Base-by-base conservation (phyloP, 2,797 vertebrate species). In the Bovichtus variegatus region DNA sequence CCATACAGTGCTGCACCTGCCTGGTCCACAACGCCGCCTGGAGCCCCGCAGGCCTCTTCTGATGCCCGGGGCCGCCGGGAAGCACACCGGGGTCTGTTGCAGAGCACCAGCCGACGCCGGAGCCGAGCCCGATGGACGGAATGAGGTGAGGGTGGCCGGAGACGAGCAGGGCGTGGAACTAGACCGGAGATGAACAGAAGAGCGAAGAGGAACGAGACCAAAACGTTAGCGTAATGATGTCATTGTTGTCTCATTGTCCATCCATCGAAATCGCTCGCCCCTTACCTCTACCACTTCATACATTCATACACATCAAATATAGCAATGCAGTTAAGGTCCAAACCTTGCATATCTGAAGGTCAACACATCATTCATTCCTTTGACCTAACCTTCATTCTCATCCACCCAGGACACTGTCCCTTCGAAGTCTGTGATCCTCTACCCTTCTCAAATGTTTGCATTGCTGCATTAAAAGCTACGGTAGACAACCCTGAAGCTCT, bases 1-100 rank as follows among this genome's bases (percentile, higher is more conserved):
- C 98, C 95, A 97, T 99, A 82, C 97, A 99, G 93, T 99, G 98
- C 95, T 99, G 98, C 86, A 96, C 96, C 96, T 99, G 98, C 82
- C 92, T 99, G 95, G 96, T 99, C 95, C 98, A 98, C 95, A 97
- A 71, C 0, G 95, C 96, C 9, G 87, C 97, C 57, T 99, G 98
- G 97, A 94, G 93, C 87, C 95, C 97, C 63, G 96, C 95, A 67
- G 97, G 97, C 87, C 94, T 97, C 95, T 94, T 98, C 96, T 98
- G 97, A 99, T 91, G 85, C 43, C 29, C 51, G 0, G 57, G 71
- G 51, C 40, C 23, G 1, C 25, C 11, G 0, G 80, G 54, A 41
- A 57, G 75, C 40, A 1, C 43, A 1, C 0, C 49, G 34, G 74
- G 83, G 46, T 72, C 71, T 0, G 71, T 3, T 0, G 77, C 41